Base-by-base conservation (phyloP, 2,113 vertebrate genomes). In the Clinocottus analis region DNA sequence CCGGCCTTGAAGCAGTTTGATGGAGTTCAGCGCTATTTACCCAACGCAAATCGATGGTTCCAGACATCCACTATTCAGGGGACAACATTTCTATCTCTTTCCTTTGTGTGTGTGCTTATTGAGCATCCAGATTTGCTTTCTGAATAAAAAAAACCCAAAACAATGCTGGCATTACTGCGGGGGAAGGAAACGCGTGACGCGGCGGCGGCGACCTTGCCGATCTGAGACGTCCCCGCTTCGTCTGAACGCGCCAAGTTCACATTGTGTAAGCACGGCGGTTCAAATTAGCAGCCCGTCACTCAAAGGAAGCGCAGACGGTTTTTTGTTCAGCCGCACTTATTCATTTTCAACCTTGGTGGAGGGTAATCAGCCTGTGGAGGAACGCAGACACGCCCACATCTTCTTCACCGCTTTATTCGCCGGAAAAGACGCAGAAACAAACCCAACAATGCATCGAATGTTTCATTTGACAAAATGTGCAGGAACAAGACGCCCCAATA, bases 301-400 rank as follows among this genome's bases (percentile, higher is more conserved):
- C 61, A 45, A n/a, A n/a, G 67, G 41, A 76, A 68, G 73, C 16
- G 21, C 55, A 66, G 35, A 72, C 4, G 0, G 39, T 77, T 67
- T 39, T 77, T 67, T 39, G 70, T 86, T 80, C 49, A 77, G 62
- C 13, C 47, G 60, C 55, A 75, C 62, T 72, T 85, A 37, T 72
- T 88, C 58, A n/a, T 87, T 76, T 82, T 79, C 83, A 68, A 75
- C 78, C 85, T 86, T 49, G 59, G 59, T 73, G 76, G 80, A 82
- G 33, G 73, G 73, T 76, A 88, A 86, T 87, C 67, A 59, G 37
- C 65, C 49, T 72, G 73, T 66, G 4, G 25, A 43, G 37, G 53
- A 77, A 43, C 31, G 41, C 58, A 82, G 80, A 84, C 77, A 84
- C 79, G 56, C 76, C 83, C 82, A 83, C 77, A 49, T 43, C 3